These are phyloP conservation scores for Cyclophora albipunctata DNA, from an alignment of 2,888 invertebrate genomes.

Conservation along the genomic window DNA sequence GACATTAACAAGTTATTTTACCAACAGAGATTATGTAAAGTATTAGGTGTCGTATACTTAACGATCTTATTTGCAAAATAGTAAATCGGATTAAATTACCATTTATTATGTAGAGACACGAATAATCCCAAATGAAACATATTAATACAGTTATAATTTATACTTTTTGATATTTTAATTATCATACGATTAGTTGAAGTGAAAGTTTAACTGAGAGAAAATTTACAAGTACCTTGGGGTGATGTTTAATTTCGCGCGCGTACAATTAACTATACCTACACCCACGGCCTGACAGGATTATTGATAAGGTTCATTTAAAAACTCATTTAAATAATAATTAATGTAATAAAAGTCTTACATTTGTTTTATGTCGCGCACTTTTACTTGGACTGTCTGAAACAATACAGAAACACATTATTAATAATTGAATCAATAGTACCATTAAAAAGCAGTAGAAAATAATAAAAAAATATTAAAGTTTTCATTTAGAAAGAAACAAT, in stretches of 20 bases:
- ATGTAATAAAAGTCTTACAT: conserved; percentile 43
- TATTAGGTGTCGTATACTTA: conserved; percentile 8
- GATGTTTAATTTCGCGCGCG: too few relatives aligned
- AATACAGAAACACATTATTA: conserved; percentile 31
- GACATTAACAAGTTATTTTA: too few relatives aligned
- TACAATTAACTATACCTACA: too few relatives aligned
- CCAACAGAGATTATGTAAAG: conserved; percentile 19
- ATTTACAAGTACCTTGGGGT: too few relatives aligned
- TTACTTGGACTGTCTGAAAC: conserved; percentile 54
- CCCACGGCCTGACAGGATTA: too few relatives aligned
- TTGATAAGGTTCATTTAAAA: too few relatives aligned
- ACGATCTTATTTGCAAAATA: conserved; percentile 7
- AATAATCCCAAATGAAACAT: not conserved
- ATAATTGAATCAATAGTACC: conserved; percentile 3
- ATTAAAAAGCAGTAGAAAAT: conserved; percentile 9
- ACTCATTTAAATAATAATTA: conserved; percentile 22
- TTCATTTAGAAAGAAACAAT: too few relatives aligned
- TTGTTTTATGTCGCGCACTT: conserved; percentile 34
- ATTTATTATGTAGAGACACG: conserved; percentile 2
- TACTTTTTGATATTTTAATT: not conserved
- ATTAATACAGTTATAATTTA: not conserved
- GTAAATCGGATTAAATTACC: conserved; percentile 4
- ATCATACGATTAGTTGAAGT: not conserved
- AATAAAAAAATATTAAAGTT: too few relatives aligned
- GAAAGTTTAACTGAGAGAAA: not conserved